Evolutionary conservation across 1,140 invertebrate genomes (phyloP).

Genomic region (Megathymus violae): DNA sequence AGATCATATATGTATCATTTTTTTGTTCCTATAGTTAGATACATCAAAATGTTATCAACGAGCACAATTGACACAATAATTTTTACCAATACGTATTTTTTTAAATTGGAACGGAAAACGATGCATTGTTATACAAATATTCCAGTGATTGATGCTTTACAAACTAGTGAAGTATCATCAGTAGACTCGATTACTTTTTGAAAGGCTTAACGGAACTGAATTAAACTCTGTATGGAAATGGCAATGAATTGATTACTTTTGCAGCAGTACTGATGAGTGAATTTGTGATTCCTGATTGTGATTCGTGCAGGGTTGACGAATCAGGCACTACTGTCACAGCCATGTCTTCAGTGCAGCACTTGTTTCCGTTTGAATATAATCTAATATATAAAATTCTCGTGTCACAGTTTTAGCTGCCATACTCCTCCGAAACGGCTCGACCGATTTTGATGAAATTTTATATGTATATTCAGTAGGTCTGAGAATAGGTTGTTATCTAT

Average conservation of each 20-base stretch:
- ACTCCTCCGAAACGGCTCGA: too few relatives aligned
- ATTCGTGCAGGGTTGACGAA: too few relatives aligned
- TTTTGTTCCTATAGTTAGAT: too few relatives aligned
- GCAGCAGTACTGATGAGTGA: background rate
- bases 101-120: constrained; percentile 16
- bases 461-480: too few relatives aligned
- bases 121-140: constrained; percentile 27
- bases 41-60: background rate
- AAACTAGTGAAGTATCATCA: constrained; percentile 13
- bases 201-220: constrained; percentile 10
- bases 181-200: constrained; percentile 28
- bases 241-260: constrained; percentile 18
- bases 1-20: too few relatives aligned
- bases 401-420: too few relatives aligned
- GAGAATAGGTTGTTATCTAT: too few relatives aligned
- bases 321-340: too few relatives aligned
- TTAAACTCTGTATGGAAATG: constrained; percentile 8
- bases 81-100: background rate
- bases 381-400: too few relatives aligned
- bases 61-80: background rate
- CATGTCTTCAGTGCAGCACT: too few relatives aligned
- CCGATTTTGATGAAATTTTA: too few relatives aligned
- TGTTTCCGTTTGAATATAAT: too few relatives aligned
- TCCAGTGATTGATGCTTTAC: constrained; percentile 25
- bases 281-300: background rate